phyloP scores from a whole-genome alignment of 2,888 invertebrate species.

The Apoderus coryli region DNA sequence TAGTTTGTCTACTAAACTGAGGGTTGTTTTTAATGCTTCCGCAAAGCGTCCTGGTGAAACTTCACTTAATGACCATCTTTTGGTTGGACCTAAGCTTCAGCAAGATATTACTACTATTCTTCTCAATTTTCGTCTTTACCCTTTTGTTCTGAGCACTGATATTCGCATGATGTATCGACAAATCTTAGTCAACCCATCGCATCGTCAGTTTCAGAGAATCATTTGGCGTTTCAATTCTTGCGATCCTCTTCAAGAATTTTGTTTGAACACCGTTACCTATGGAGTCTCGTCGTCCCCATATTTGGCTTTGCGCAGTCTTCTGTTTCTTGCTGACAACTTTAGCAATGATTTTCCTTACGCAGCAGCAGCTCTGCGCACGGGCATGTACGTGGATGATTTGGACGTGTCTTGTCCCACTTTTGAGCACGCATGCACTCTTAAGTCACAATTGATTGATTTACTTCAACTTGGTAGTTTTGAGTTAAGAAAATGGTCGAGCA shows the following conservation, averaged over 20 bases:
- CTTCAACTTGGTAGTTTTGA: too few relatives aligned
- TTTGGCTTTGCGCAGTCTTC: neutral
- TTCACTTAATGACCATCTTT: conserved; percentile 1
- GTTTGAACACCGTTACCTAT: neutral
- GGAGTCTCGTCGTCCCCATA: neutral
- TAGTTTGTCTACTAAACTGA: neutral
- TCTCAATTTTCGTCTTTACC: neutral
- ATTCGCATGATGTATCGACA: neutral
- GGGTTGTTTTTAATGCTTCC: neutral
- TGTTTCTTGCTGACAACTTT: too few relatives aligned
- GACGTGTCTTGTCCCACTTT: too few relatives aligned
- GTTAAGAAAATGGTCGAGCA: too few relatives aligned
- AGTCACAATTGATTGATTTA: too few relatives aligned
- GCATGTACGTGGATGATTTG: too few relatives aligned
- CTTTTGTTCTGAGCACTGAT: conserved; percentile 1
- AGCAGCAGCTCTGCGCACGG: too few relatives aligned
- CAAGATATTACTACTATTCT: neutral
- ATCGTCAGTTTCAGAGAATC: neutral
- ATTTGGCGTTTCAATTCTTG: neutral
- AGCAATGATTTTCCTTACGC: too few relatives aligned
- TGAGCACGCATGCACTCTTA: too few relatives aligned
- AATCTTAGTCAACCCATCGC: neutral
- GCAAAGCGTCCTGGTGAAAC: neutral
- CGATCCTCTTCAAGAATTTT: conserved; percentile 2
- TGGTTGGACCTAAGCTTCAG: neutral